A percentile compares a stretch with the other conserved stretches of the same genome.
phyloP scores from a whole-genome alignment of 2,888 invertebrate genomes.

The Caenorhabditis panamensis region DNA sequence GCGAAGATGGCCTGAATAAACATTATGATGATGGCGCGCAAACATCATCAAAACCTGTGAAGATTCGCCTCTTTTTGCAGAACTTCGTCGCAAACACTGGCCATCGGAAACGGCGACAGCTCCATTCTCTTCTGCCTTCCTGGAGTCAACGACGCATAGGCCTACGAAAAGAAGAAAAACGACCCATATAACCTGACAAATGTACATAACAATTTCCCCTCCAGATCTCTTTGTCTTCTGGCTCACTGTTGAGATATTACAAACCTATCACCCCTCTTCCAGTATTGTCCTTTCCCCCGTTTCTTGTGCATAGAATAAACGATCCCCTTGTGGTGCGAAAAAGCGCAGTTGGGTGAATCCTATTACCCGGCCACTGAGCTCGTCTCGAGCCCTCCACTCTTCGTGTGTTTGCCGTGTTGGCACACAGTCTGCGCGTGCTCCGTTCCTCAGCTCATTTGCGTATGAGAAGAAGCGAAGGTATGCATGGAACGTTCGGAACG shows the following conservation, averaged over 20 bases:
- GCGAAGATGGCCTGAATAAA: constrained; percentile 15
- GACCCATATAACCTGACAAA: no score
- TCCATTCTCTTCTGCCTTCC: constrained; percentile 57
- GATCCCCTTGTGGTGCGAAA: constrained; percentile 22
- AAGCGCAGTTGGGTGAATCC: constrained; percentile 19
- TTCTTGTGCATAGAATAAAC: neutral
- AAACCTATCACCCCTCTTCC: no score
- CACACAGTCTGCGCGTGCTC: constrained; percentile 26
- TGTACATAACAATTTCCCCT: no score
- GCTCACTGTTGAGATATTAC: no score
- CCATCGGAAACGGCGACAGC: constrained; percentile 60
- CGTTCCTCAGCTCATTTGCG: constrained; percentile 34
- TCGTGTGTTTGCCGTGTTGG: constrained; percentile 43
- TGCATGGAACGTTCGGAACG: constrained; percentile 57
- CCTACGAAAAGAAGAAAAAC: neutral
- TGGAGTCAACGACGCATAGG: neutral
- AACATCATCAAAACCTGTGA: neutral
- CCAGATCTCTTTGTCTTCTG: no score
- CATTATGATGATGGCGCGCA: neutral
- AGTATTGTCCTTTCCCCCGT: no score
- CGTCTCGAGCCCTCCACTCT: constrained; percentile 10
- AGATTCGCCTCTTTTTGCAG: constrained; percentile 24
- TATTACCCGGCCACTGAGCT: constrained; percentile 24
- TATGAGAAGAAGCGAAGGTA: constrained; percentile 27
- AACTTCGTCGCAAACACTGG: constrained; percentile 30